Percentiles rank a stretch among this genome's conserved stretches.
Evolutionary conservation across 64 coral and sea anemone genomes (phyloP).

Genomic region (Porites australiensis): DNA sequence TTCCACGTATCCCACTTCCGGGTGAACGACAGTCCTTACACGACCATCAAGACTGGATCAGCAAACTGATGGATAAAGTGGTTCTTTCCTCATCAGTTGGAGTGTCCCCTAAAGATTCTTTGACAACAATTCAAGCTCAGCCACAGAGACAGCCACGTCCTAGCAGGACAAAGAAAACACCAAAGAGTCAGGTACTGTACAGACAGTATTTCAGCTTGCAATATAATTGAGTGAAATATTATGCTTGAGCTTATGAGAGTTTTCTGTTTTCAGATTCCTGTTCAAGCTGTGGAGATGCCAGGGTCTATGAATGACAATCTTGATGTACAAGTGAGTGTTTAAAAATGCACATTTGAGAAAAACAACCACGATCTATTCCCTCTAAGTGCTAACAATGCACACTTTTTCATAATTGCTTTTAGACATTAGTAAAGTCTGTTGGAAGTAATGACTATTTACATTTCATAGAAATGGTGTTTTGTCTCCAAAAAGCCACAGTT

Average conservation of each 20-base stretch:
- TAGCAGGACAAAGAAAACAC: slow-evolving; percentile 73
- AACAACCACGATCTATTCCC: too few relatives aligned
- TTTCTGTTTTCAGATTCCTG: slow-evolving; percentile 65
- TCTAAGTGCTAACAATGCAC: too few relatives aligned
- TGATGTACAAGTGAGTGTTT: slow-evolving; percentile 63
- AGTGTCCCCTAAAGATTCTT: slow-evolving; percentile 14
- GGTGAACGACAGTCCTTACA: slow-evolving; percentile 26
- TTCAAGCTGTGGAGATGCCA: slow-evolving; percentile 90
- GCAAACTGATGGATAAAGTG: slow-evolving; percentile 85
- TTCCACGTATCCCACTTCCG: slow-evolving; percentile 82
- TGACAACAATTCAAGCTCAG: slow-evolving; percentile 73
- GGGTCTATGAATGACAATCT: slow-evolving; percentile 84
- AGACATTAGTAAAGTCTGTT: too few relatives aligned
- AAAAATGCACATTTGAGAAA: not conserved
- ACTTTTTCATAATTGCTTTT: too few relatives aligned
- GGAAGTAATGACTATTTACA: too few relatives aligned
- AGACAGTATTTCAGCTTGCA: not conserved
- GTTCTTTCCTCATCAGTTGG: slow-evolving; percentile 18
- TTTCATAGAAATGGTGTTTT: too few relatives aligned
- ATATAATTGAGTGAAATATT: not conserved
- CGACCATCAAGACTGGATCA: slow-evolving; percentile 62
- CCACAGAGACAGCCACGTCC: slow-evolving; percentile 75
- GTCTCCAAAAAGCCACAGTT: too few relatives aligned
- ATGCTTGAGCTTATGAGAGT: not conserved
- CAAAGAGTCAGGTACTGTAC: slow-evolving; percentile 69